These are phyloP conservation scores for Myotis planiceps DNA, from an alignment of 2,797 vertebrate genomes.

Conservation along the genomic window DNA sequence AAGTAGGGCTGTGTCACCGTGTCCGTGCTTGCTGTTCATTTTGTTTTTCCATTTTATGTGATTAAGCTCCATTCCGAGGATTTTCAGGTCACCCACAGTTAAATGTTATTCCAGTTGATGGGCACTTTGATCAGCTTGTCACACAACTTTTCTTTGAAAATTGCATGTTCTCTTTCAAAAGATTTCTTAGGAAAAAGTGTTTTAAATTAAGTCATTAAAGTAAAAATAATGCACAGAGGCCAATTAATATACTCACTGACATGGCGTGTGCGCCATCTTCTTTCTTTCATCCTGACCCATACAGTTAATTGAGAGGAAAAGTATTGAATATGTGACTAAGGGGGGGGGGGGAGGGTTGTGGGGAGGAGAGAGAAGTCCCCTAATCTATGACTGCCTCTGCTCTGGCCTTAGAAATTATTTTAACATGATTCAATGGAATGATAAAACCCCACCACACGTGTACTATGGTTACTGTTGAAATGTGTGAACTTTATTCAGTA, in stretches of 20 bases:
- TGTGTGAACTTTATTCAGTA: not conserved
- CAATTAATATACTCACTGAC: constrained; percentile 37
- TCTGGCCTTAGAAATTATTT: constrained; percentile 17
- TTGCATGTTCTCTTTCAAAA: constrained; percentile 49
- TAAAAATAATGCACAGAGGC: constrained; percentile 31
- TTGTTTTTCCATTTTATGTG: constrained; percentile 60
- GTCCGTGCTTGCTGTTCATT: constrained; percentile 45
- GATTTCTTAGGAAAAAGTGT: constrained; percentile 70
- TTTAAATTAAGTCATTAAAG: constrained; percentile 72
- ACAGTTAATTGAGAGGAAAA: constrained; percentile 50
- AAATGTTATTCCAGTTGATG: constrained; percentile 68
- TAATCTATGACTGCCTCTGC: not conserved
- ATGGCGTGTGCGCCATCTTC: not conserved
- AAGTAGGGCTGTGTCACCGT: not conserved
- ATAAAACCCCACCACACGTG: not conserved
- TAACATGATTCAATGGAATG: not conserved
- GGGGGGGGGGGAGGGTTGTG: not conserved
- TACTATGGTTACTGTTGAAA: not conserved
- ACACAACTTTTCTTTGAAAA: constrained; percentile 66
- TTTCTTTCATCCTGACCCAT: constrained; percentile 40
- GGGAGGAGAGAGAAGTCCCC: not conserved
- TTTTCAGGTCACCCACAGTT: constrained; percentile 65
- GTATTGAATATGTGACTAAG: not conserved
- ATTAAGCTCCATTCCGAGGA: constrained; percentile 70
- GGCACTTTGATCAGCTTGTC: constrained; percentile 67